Evolutionary conservation across 2,113 vertebrate species (phyloP).

Genomic region (Brachyhypopomus gauderio): DNA sequence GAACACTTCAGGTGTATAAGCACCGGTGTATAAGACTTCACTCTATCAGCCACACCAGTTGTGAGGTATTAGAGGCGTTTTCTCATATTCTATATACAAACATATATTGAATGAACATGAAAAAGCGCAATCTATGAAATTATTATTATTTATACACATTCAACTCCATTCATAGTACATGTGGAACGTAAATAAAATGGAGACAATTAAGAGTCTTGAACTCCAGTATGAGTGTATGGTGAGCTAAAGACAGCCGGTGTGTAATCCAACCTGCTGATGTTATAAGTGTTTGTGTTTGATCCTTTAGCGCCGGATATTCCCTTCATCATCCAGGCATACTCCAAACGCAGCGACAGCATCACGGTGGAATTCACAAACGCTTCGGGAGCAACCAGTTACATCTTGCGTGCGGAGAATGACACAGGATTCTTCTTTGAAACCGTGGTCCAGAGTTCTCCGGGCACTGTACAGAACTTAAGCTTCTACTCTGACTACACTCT

Average conservation of each 20-base stretch:
- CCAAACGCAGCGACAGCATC: conserved; percentile 88
- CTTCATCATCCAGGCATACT: conserved; percentile 81
- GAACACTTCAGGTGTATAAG: no score
- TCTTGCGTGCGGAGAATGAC: conserved; percentile 78
- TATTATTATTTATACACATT: background rate
- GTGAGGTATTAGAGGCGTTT: no score
- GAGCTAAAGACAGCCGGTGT: background rate
- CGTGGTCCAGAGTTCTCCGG: conserved; percentile 75
- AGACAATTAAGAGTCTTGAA: no score
- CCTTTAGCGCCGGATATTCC: conserved; percentile 84
- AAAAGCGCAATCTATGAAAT: background rate
- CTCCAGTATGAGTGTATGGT: background rate
- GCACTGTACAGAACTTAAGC: conserved; percentile 78
- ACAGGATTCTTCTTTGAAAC: conserved; percentile 77
- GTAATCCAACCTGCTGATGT: background rate
- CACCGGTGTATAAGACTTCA: background rate
- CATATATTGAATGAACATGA: no score
- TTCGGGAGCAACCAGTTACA: conserved; percentile 81
- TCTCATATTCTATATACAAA: background rate
- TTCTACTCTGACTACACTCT: conserved; percentile 82
- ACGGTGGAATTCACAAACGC: conserved; percentile 85
- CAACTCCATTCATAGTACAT: no score
- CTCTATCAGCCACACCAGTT: background rate
- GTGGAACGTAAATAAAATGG: no score
- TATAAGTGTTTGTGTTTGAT: conserved; percentile 24